Evolutionary conservation across 2,888 invertebrate genomes (phyloP).

Genomic region (Pyrochroa serraticornis): DNA sequence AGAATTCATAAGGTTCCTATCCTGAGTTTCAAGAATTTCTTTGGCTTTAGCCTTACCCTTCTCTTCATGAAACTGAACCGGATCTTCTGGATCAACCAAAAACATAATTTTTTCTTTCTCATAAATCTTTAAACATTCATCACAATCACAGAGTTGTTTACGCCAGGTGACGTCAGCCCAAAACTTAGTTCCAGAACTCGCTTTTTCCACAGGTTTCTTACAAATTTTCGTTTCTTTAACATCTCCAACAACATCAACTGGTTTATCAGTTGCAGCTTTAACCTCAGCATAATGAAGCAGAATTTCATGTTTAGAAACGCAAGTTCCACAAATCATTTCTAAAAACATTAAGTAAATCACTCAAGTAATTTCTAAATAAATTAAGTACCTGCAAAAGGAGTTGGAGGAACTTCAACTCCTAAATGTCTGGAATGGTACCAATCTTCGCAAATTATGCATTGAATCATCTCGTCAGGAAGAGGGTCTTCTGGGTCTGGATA

Average conservation of each 20-base stretch:
- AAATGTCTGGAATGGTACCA: conserved; percentile 92
- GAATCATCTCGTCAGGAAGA: conserved; percentile 90
- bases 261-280: conserved; percentile 25
- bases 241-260: conserved; percentile 27
- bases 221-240: conserved; percentile 35
- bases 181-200: conserved; percentile 67
- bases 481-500: conserved; percentile 92
- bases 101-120: conserved; percentile 71
- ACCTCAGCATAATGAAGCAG: conserved; percentile 70
- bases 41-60: conserved; percentile 65
- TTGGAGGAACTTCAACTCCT: conserved; percentile 63
- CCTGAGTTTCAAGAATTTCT: conserved; percentile 66
- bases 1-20: conserved; percentile 77
- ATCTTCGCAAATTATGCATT: conserved; percentile 96
- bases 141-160: conserved; percentile 74
- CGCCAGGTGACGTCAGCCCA: conserved; percentile 78
- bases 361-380: conserved; percentile 33
- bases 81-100: conserved; percentile 80
- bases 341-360: conserved; percentile 23
- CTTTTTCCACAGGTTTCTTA: conserved; percentile 56
- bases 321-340: conserved; percentile 84
- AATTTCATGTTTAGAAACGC: conserved; percentile 79
- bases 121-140: conserved; percentile 73
- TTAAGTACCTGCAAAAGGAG: conserved; percentile 51
- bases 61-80: conserved; percentile 80